Base-by-base conservation (phyloP, 2,888 invertebrate genomes). In the Protodeltote pygarga region DNA sequence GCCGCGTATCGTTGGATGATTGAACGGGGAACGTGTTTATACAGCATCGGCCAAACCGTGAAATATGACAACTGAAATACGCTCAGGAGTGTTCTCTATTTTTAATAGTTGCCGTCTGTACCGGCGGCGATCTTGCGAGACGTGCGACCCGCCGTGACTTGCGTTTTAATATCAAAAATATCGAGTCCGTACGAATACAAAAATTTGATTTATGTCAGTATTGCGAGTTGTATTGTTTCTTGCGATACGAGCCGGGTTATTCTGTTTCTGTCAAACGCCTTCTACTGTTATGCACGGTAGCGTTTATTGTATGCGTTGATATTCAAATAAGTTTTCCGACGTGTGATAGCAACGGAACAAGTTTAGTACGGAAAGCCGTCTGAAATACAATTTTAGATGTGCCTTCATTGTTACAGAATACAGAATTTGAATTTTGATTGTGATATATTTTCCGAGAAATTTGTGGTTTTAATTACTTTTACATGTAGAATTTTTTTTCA, bases 1-100 rank as follows among this genome's bases (percentile, higher is more conserved):
- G 90, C 88, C 84, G 88, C 88, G 86, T 90, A 89, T 87, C 87
- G 87, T 69, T 64, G 77, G 79, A 87, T 91, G 91, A 92, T 92
- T 90, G 91, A 92, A 89, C 86, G 89, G 71, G 72, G 80, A 82
- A 89, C 89, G 89, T 91, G 89, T 90, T 89, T 90, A 89, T 89
- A 89, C 85, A 76, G 77, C 76, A 86, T 82, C 75, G 84, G 79
- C 82, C 83, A 81, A 81, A 79, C 79, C 77, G 80, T 86, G 84
- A 87, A 87, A 90, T 90, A 90, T 89, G 87, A 88, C 87, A 86
- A 80, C 79, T 80, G 81, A 73, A 82, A 87, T 83, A 79, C 79
- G 79, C 65, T 79, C 58, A 55, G 42, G 19, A 59, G 57, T 63
- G 53, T 61, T 59, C 69, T 62, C 63, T 73, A 68, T 65, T 75